phyloP scores from a whole-genome alignment of 1,140 invertebrate genomes.

The Rhopalosiphum padi region DNA sequence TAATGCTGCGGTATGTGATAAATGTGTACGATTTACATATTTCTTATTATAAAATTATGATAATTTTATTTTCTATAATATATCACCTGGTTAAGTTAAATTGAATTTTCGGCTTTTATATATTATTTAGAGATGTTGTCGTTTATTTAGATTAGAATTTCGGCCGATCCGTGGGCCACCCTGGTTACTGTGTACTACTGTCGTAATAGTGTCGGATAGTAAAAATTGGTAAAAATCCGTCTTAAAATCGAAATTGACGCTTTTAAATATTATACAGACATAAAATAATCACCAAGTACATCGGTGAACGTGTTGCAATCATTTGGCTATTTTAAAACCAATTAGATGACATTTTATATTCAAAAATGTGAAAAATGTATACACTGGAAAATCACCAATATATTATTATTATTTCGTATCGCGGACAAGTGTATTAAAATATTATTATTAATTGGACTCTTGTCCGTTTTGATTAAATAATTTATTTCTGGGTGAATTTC shows the following conservation, averaged over 20 bases:
- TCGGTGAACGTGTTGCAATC: too few relatives aligned
- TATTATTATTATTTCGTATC: not conserved
- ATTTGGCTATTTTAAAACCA: not conserved
- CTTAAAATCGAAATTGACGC: not conserved
- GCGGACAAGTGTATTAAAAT: not conserved
- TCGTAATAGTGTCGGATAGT: not conserved
- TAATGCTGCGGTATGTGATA: not conserved
- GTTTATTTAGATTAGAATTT: not conserved
- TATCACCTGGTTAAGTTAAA: not conserved
- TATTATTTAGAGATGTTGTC: not conserved
- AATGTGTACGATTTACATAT: not conserved
- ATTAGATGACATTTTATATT: not conserved
- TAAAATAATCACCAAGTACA: not conserved
- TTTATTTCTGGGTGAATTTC: not conserved
- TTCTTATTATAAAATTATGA: not conserved
- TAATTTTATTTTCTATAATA: not conserved
- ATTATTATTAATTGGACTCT: not conserved
- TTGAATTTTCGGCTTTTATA: not conserved
- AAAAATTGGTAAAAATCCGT: not conserved
- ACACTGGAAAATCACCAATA: not conserved
- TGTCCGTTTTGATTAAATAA: not conserved
- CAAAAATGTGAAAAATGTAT: not conserved
- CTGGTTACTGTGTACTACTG: too few relatives aligned
- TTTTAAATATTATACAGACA: not conserved
- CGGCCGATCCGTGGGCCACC: too few relatives aligned